phyloP scores from a whole-genome alignment of 2,113 vertebrate genomes.

The Hucho hucho region DNA sequence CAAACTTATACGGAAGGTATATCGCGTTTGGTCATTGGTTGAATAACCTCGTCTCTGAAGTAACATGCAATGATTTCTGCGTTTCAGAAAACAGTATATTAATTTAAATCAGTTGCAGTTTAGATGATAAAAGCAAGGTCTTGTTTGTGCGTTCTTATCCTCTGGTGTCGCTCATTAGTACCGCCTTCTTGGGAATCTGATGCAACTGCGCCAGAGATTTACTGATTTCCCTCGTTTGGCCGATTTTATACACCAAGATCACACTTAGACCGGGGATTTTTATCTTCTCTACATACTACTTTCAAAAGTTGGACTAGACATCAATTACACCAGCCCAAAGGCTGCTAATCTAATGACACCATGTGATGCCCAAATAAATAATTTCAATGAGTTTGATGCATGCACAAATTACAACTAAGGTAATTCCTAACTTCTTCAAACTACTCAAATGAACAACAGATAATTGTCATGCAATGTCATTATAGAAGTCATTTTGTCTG shows the following conservation, averaged over 20 bases:
- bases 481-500: constrained; percentile 4
- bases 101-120: background rate
- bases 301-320: too few species aligned
- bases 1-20: too few species aligned
- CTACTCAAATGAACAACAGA: background rate
- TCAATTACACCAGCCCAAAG: background rate
- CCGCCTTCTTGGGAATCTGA: constrained; percentile 73
- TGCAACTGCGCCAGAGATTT: constrained; percentile 78
- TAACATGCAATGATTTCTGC: too few species aligned
- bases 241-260: background rate
- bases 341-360: background rate
- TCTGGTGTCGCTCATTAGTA: constrained; percentile 26
- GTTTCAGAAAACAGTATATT: too few species aligned
- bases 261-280: background rate
- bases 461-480: background rate
- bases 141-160: background rate
- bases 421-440: background rate
- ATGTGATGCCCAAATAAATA: background rate
- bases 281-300: background rate
- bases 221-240: constrained; percentile 28
- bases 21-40: too few species aligned
- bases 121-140: background rate
- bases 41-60: too few species aligned
- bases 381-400: background rate
- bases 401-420: background rate